A percentile compares a stretch with the other conserved stretches of the same genome.
Conservation (phyloP, 2,888 invertebrate genomes). For the Liodrosophila aerea region DNA sequence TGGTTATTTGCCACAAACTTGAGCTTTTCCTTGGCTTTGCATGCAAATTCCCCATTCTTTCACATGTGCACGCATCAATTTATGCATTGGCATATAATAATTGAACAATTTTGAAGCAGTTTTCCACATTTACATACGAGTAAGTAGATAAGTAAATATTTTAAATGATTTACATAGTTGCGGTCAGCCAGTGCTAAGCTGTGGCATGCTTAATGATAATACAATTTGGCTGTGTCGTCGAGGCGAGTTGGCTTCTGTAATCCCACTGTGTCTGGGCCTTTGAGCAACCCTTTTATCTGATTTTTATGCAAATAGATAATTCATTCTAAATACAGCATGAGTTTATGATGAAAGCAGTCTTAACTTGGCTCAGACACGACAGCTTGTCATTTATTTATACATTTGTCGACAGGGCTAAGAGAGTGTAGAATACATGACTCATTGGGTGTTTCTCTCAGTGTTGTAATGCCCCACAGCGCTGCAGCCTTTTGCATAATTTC, state of each 20-base stretch:
- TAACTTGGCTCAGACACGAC: slow-evolving; percentile 11
- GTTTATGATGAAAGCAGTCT: not conserved
- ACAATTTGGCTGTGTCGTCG: slow-evolving; percentile 27
- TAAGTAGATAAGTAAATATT: slow-evolving; percentile 8
- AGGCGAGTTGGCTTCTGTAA: slow-evolving; percentile 22
- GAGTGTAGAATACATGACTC: too few species aligned
- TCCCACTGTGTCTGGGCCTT: slow-evolving; percentile 17
- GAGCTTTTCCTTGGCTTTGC: slow-evolving; percentile 17
- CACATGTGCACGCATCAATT: slow-evolving; percentile 29
- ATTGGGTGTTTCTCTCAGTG: too few species aligned
- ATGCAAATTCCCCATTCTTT: slow-evolving; percentile 40
- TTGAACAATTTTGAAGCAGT: slow-evolving; percentile 30
- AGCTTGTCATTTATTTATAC: slow-evolving; percentile 5
- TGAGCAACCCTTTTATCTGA: slow-evolving; percentile 29
- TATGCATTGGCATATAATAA: slow-evolving; percentile 53
- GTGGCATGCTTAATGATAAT: slow-evolving; percentile 44
- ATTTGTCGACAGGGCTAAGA: not conserved
- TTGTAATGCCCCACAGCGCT: too few species aligned
- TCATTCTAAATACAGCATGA: slow-evolving; percentile 23
- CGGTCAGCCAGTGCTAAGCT: slow-evolving; percentile 6
- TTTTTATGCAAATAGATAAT: slow-evolving; percentile 49
- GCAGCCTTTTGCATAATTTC: slow-evolving; percentile 4
- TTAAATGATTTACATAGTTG: slow-evolving; percentile 4
- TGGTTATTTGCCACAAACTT: slow-evolving; percentile 4
- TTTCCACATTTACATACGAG: slow-evolving; percentile 1